These are phyloP conservation scores for Ophiodon elongatus DNA, from an alignment of 2,113 vertebrate species.

Conservation along the genomic window DNA sequence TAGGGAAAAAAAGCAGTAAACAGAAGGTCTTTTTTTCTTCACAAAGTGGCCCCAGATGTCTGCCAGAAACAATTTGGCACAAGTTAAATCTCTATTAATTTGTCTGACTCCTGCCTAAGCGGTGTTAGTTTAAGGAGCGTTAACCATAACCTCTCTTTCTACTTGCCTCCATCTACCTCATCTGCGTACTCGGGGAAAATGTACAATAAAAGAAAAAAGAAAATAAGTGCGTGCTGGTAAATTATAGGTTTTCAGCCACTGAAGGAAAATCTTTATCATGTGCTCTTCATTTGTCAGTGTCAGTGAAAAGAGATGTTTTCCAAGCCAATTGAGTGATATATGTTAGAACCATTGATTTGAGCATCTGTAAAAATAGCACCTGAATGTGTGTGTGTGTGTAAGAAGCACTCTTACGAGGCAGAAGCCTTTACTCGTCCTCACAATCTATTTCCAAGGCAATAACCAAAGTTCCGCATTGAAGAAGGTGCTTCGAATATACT, in stretches of 20 bases:
- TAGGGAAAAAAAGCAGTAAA: not conserved
- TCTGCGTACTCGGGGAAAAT: not conserved
- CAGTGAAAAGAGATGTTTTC: conserved; percentile 61
- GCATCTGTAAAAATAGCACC: conserved; percentile 49
- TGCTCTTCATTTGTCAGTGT: conserved; percentile 59
- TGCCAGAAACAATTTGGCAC: conserved; percentile 29
- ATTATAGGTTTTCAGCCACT: conserved; percentile 24
- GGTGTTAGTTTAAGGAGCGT: not conserved
- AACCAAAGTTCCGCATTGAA: conserved; percentile 41
- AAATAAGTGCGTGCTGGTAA: not conserved
- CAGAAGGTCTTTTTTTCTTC: not conserved
- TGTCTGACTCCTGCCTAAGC: conserved; percentile 17
- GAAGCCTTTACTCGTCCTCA: conserved; percentile 34
- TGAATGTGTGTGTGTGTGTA: not conserved
- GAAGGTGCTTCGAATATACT: conserved; percentile 49
- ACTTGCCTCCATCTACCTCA: not conserved
- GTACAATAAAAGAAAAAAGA: not conserved
- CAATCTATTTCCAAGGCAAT: conserved; percentile 45
- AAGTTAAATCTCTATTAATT: conserved; percentile 30
- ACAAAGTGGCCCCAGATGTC: conserved; percentile 8
- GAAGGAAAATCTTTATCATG: conserved; percentile 39
- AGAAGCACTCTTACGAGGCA: not conserved
- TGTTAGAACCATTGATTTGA: conserved; percentile 59
- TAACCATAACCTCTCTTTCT: not conserved
- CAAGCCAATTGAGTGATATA: conserved; percentile 57